These are phyloP conservation scores for Neoaliturus tenellus DNA, from an alignment of 2,888 invertebrate species.

Conservation along the genomic window DNA sequence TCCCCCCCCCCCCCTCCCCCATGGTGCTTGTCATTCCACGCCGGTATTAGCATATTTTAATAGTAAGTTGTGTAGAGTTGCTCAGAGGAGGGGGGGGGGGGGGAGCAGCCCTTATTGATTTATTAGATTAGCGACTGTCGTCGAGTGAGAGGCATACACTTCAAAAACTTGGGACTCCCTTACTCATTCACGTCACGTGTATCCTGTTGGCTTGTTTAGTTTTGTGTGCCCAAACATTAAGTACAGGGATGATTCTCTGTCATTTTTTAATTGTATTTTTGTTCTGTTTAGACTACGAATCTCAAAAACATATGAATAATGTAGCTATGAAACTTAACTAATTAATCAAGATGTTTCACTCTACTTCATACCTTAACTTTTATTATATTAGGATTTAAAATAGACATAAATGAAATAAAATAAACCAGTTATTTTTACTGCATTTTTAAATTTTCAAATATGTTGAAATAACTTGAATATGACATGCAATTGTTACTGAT, in stretches of 20 bases:
- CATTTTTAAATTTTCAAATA: no score
- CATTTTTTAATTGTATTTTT: no score
- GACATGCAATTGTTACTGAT: no score
- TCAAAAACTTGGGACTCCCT: slow-evolving; percentile 28
- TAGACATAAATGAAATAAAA: no score
- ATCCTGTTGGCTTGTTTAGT: background rate
- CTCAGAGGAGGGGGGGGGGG: slow-evolving; percentile 15
- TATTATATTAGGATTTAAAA: no score
- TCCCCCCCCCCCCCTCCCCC: background rate
- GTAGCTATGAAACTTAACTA: no score
- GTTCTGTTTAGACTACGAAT: no score
- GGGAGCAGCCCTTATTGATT: slow-evolving; percentile 49
- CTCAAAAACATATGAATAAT: no score
- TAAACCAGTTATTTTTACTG: no score
- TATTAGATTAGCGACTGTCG: slow-evolving; percentile 54
- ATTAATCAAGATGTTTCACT: no score
- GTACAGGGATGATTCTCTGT: background rate
- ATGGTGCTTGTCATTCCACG: slow-evolving; percentile 54
- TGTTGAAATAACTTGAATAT: no score
- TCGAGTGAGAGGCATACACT: slow-evolving; percentile 35
- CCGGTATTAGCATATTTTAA: slow-evolving; percentile 66
- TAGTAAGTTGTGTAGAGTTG: slow-evolving; percentile 64
- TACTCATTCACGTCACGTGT: background rate
- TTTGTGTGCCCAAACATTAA: background rate
- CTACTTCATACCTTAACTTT: no score